Evolutionary conservation across 2,888 invertebrate genomes (phyloP).

Genomic region (Entomobrya multifasciata): DNA sequence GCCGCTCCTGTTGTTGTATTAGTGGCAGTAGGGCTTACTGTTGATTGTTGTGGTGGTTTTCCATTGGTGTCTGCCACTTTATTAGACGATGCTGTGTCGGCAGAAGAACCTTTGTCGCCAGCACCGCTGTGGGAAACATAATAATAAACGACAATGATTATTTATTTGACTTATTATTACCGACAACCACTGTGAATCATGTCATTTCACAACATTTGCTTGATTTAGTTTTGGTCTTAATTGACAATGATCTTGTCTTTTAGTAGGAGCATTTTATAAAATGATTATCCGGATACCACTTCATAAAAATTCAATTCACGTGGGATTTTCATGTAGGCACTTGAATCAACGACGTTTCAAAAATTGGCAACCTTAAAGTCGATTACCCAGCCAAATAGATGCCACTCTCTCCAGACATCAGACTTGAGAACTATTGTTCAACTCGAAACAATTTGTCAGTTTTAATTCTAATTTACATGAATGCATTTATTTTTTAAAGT

Average conservation of each 20-base stretch:
- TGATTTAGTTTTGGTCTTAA: not conserved
- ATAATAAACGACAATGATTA: slow-evolving; percentile 35
- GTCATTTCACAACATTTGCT: not conserved
- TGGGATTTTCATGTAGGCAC: no score
- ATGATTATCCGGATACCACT: no score
- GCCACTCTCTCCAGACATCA: no score
- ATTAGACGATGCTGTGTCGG: slow-evolving; percentile 14
- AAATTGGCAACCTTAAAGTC: no score
- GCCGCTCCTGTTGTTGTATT: not conserved
- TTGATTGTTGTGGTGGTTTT: slow-evolving; percentile 41
- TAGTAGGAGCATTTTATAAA: not conserved
- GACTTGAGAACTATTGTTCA: no score
- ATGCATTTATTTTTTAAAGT: no score
- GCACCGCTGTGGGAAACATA: slow-evolving; percentile 45
- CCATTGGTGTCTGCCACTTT: slow-evolving; percentile 58
- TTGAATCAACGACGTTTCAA: no score
- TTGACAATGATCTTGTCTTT: not conserved
- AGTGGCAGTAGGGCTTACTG: slow-evolving; percentile 14
- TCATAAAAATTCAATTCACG: no score
- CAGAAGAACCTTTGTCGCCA: slow-evolving; percentile 39
- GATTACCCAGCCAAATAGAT: no score
- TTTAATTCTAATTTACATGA: no score
- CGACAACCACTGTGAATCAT: slow-evolving; percentile 2
- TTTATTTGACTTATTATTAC: slow-evolving; percentile 11
- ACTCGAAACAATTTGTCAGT: no score